A percentile compares a stretch with the other conserved stretches of the same genome.
Conservation (phyloP, 2,113 vertebrate genomes). For the Tyto alba region DNA sequence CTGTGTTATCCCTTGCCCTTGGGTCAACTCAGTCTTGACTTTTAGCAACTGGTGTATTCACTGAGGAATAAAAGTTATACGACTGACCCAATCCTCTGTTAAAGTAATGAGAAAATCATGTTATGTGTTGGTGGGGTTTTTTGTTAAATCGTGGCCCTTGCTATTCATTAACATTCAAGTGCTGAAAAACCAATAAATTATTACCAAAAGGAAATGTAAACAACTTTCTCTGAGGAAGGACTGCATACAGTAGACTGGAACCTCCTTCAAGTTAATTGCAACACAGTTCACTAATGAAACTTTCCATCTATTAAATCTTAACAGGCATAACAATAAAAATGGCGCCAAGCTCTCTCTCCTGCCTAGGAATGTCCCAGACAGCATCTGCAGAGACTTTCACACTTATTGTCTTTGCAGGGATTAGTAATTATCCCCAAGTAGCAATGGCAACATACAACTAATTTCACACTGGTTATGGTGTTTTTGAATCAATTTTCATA, state of each 20-base stretch:
- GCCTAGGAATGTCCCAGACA: constrained; percentile 70
- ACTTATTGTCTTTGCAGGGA: constrained; percentile 65
- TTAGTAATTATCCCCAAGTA: constrained; percentile 52
- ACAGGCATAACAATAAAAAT: constrained; percentile 82
- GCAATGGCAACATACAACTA: constrained; percentile 3
- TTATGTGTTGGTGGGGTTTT: not conserved
- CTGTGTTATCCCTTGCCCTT: not conserved
- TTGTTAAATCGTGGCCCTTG: not conserved
- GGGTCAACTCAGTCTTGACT: not conserved
- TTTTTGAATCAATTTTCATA: not conserved
- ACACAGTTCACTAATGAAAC: constrained; percentile 80
- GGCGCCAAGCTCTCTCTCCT: constrained; percentile 74
- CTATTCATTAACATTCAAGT: constrained; percentile 51
- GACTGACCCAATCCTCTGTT: not conserved
- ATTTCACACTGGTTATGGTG: not conserved
- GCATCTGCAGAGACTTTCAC: constrained; percentile 67
- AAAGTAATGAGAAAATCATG: constrained; percentile 35
- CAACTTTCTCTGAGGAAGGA: constrained; percentile 66
- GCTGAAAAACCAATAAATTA: constrained; percentile 65
- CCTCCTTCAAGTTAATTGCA: constrained; percentile 82
- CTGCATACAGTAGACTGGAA: constrained; percentile 73
- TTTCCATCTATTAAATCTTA: constrained; percentile 82
- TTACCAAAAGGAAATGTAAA: constrained; percentile 70
- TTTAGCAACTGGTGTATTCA: not conserved
- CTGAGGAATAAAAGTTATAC: not conserved